Percentiles rank a stretch among this genome's conserved stretches.
Conservation (phyloP, 2,888 invertebrate species). For the Eupeodes latifasciatus region DNA sequence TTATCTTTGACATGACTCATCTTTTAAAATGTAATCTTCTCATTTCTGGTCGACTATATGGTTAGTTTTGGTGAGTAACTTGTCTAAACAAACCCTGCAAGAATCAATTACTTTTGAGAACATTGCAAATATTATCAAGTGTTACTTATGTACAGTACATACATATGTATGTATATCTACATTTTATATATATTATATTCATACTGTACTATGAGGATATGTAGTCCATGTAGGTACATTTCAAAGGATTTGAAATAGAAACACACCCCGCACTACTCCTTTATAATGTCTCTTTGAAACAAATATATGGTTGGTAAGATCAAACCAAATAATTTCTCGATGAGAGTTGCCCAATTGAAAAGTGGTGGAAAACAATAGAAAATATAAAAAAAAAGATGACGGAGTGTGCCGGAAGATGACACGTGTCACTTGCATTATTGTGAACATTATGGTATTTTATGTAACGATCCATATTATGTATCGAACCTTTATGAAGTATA, state of each 20-base stretch:
- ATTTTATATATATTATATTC: not conserved
- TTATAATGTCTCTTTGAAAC: constrained; percentile 45
- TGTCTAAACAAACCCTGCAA: not conserved
- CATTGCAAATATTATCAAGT: constrained; percentile 58
- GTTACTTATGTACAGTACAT: not conserved
- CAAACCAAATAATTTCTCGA: constrained; percentile 66
- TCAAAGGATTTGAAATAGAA: constrained; percentile 22
- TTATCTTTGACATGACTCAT: not conserved
- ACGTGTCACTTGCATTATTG: constrained; percentile 68
- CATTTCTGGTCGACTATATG: not conserved
- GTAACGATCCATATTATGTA: not conserved
- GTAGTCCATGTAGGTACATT: not conserved
- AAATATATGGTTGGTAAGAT: constrained; percentile 13
- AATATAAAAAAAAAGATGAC: constrained; percentile 55
- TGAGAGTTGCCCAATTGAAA: constrained; percentile 70
- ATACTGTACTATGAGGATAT: not conserved
- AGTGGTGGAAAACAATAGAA: constrained; percentile 71
- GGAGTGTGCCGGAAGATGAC: constrained; percentile 69
- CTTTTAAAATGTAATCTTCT: not conserved
- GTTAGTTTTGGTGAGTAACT: constrained; percentile 4
- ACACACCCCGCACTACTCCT: constrained; percentile 45
- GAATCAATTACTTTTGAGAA: constrained; percentile 55
- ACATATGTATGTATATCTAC: not conserved
- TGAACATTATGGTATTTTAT: constrained; percentile 58
- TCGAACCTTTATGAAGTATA: too few relatives aligned